Percentiles rank a stretch among this genome's conserved stretches.
phyloP scores from a whole-genome alignment of 2,113 vertebrate species.

The Murina feae region DNA sequence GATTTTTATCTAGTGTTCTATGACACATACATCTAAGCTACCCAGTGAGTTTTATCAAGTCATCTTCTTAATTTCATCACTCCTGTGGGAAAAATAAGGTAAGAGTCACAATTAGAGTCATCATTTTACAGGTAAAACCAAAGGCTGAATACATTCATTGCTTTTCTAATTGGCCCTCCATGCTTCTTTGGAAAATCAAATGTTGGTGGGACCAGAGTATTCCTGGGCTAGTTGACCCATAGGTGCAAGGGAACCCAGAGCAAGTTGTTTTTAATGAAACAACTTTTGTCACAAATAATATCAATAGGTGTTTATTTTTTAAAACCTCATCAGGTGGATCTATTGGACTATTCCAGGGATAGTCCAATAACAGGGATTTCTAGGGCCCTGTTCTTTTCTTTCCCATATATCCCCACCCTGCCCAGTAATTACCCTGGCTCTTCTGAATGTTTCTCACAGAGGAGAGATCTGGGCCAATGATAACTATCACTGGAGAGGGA shows the following conservation, averaged over 20 bases:
- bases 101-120: slow-evolving; percentile 14
- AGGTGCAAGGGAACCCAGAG: neutral
- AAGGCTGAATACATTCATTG: neutral
- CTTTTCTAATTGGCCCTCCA: neutral
- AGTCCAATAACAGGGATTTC: slow-evolving; percentile 18
- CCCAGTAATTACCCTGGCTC: neutral
- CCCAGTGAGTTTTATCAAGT: neutral
- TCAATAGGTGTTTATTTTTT: neutral
- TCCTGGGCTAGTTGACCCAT: neutral
- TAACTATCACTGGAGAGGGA: slow-evolving; percentile 22
- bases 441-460: slow-evolving; percentile 40
- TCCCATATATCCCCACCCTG: neutral
- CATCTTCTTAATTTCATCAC: slow-evolving; percentile 22
- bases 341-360: neutral
- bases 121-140: slow-evolving; percentile 16
- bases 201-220: neutral
- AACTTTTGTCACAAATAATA: slow-evolving; percentile 31
- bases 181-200: slow-evolving; percentile 3
- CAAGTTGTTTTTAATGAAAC: slow-evolving; percentile 6
- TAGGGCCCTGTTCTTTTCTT: neutral
- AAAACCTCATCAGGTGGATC: neutral
- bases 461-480: slow-evolving; percentile 31
- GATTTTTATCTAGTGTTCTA: neutral
- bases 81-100: neutral
- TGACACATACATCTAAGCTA: neutral